These are phyloP conservation scores for Zaprionus bogoriensis DNA, from an alignment of 2,888 invertebrate genomes.

Conservation along the genomic window DNA sequence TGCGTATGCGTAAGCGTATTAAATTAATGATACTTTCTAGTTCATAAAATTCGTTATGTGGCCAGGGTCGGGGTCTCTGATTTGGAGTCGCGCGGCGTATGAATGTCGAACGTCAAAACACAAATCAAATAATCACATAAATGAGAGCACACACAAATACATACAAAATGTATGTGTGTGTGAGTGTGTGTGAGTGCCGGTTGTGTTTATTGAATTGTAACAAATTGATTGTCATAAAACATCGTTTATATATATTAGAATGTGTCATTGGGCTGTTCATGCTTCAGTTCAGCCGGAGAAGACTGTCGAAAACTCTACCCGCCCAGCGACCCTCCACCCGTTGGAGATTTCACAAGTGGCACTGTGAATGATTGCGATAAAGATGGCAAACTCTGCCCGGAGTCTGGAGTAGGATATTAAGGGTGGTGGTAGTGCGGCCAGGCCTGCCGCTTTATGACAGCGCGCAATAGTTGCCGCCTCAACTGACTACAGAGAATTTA, in stretches of 20 bases:
- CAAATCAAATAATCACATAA: conserved; percentile 79
- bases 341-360: conserved; percentile 69
- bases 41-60: conserved; percentile 80
- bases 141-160: conserved; percentile 59
- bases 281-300: conserved; percentile 59
- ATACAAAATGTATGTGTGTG: neutral
- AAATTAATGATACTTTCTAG: conserved; percentile 83
- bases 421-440: neutral
- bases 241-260: conserved; percentile 79
- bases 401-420: neutral
- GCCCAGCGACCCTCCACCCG: neutral
- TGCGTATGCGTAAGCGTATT: conserved; percentile 75
- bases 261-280: conserved; percentile 74
- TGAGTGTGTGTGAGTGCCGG: conserved; percentile 20
- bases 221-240: conserved; percentile 82
- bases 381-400: conserved; percentile 36
- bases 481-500: conserved; percentile 63
- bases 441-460: conserved; percentile 42
- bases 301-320: conserved; percentile 33
- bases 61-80: conserved; percentile 14
- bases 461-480: conserved; percentile 57
- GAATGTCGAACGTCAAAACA: conserved; percentile 70
- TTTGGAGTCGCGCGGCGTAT: conserved; percentile 23
- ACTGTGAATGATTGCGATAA: conserved; percentile 75
- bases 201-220: conserved; percentile 79